A percentile compares a stretch with the other conserved stretches of the same genome.
Conservation (phyloP, 2,888 invertebrate species). For the Scaptomyza polygonia region DNA sequence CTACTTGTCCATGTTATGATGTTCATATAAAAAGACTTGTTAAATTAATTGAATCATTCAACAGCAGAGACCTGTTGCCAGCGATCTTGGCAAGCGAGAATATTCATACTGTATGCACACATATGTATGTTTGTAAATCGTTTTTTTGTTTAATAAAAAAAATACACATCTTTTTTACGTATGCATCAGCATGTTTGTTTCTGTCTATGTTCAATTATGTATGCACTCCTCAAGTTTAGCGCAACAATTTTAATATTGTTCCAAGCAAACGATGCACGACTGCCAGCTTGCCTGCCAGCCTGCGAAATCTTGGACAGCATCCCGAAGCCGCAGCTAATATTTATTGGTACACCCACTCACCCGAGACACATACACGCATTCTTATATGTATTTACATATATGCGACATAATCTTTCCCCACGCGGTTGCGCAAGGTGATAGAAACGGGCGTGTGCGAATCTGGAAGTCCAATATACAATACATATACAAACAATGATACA, state of each 20-base stretch:
- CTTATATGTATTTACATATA: slow-evolving; percentile 2
- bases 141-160: too few relatives aligned
- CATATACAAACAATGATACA: not conserved
- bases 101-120: slow-evolving; percentile 9
- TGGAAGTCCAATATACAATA: slow-evolving; percentile 40
- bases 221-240: slow-evolving; percentile 21
- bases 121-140: too few relatives aligned
- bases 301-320: slow-evolving; percentile 9
- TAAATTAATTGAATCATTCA: slow-evolving; percentile 81
- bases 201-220: slow-evolving; percentile 9
- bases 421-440: slow-evolving; percentile 57
- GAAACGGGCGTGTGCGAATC: slow-evolving; percentile 33
- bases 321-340: slow-evolving; percentile 42
- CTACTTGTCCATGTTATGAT: slow-evolving; percentile 67
- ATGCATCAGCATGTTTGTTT: slow-evolving; percentile 6
- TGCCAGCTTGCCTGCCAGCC: slow-evolving; percentile 2
- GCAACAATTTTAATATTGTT: slow-evolving; percentile 46
- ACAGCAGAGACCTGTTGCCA: slow-evolving; percentile 76
- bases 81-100: slow-evolving; percentile 61
- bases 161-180: slow-evolving; percentile 11
- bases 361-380: not conserved
- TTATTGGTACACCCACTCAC: slow-evolving; percentile 44
- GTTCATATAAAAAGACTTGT: slow-evolving; percentile 72
- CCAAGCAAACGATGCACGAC: slow-evolving; percentile 26
- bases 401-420: slow-evolving; percentile 62